Conservation (phyloP, 2,113 vertebrate species). For the Stictonetta naevosa region DNA sequence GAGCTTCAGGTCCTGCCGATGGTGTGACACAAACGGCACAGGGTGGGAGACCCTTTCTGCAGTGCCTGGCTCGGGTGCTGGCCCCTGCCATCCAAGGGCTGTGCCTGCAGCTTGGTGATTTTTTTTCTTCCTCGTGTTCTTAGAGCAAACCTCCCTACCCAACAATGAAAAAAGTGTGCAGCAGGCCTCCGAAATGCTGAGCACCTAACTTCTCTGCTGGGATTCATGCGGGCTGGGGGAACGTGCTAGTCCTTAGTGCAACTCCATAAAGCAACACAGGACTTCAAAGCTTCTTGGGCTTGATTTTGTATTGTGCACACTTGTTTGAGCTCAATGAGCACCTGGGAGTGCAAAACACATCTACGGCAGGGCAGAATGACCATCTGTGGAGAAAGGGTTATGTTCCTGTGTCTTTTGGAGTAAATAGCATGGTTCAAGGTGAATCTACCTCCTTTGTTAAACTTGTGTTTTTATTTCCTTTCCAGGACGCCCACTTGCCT, state of each 20-base stretch:
- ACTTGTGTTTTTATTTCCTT: constrained; percentile 36
- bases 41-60: not conserved
- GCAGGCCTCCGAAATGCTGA: not conserved
- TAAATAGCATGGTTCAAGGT: not conserved
- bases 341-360: not conserved
- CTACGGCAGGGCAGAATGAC: not conserved
- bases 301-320: not conserved
- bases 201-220: not conserved
- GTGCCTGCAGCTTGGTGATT: not conserved
- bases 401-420: not conserved
- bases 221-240: not conserved
- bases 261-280: not conserved
- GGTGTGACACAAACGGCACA: accelerated
- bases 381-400: not conserved
- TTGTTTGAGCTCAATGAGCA: not conserved
- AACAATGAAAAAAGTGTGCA: not conserved
- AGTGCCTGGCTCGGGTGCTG: not conserved
- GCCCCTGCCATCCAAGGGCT: not conserved
- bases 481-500: constrained; percentile 85
- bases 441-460: not conserved
- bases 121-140: not conserved
- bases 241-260: not conserved
- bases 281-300: not conserved
- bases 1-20: accelerated
- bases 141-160: not conserved